Evolutionary conservation across 2,888 invertebrate species (phyloP).

Genomic region (Pollenia labialis): DNA sequence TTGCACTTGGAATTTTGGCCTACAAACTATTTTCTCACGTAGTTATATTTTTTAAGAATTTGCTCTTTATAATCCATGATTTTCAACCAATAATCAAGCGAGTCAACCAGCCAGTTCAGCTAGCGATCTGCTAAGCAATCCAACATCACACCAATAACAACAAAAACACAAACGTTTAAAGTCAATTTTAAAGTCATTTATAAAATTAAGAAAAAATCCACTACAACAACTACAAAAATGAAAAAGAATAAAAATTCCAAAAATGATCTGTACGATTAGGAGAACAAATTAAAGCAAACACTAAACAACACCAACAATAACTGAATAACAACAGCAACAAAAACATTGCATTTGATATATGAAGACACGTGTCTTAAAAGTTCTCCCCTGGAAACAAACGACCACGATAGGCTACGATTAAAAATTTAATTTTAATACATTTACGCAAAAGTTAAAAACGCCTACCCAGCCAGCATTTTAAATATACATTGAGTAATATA

Average conservation of each 20-base stretch:
- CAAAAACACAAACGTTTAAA: conserved; percentile 69
- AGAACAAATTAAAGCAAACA: conserved; percentile 70
- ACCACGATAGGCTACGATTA: conserved; percentile 46
- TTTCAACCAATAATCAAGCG: conserved; percentile 17
- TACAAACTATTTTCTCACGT: no score
- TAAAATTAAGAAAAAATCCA: conserved; percentile 66
- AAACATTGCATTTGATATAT: conserved; percentile 47
- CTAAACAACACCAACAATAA: conserved; percentile 13
- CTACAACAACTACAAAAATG: conserved; percentile 31
- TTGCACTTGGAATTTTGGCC: no score
- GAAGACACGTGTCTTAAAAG: conserved; percentile 69
- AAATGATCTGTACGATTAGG: conserved; percentile 71
- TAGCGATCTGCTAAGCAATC: conserved; percentile 21
- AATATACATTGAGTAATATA: no score
- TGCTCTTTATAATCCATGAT: conserved; percentile 5
- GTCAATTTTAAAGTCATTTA: conserved; percentile 73
- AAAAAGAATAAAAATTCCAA: conserved; percentile 70
- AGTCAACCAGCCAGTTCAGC: conserved; percentile 23
- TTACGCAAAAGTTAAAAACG: conserved; percentile 3
- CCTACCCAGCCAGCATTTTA: background rate
- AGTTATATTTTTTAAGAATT: no score
- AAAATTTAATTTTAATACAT: conserved; percentile 45
- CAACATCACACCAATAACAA: conserved; percentile 9
- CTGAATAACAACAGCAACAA: conserved; percentile 32
- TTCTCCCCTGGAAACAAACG: conserved; percentile 20